Conservation (phyloP, 1,140 invertebrate genomes). For the Papilio dardanus region DNA sequence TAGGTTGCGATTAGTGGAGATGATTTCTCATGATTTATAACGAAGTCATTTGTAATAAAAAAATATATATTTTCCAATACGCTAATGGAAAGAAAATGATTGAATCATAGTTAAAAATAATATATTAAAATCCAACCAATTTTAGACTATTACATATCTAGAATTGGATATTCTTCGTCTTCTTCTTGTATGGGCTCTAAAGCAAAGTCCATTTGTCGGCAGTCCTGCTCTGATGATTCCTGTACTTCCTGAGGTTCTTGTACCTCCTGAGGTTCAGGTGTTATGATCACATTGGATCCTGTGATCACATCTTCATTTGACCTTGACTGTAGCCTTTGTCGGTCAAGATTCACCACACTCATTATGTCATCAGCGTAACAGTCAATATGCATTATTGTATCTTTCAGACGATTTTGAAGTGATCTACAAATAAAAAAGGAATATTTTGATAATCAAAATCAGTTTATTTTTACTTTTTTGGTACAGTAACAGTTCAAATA, state of each 20-base stretch:
- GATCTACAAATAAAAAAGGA: constrained; percentile 45
- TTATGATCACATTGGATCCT: constrained; percentile 3
- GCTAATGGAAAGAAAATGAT: not conserved
- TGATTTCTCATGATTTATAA: too few relatives aligned
- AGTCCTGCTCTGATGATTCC: not conserved
- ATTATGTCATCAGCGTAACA: constrained; percentile 56
- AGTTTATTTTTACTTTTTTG: too few relatives aligned
- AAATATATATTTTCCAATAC: not conserved
- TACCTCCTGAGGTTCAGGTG: not conserved
- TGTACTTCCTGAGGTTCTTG: not conserved
- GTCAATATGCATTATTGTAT: constrained; percentile 55
- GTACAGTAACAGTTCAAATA: not conserved
- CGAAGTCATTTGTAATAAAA: not conserved
- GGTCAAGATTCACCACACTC: constrained; percentile 57
- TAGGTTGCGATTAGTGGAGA: too few relatives aligned
- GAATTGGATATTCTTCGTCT: constrained; percentile 65
- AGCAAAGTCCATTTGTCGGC: constrained; percentile 29
- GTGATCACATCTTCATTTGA: constrained; percentile 42
- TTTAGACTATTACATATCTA: constrained; percentile 43
- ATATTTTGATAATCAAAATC: not conserved
- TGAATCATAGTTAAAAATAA: not conserved
- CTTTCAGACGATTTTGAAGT: constrained; percentile 52
- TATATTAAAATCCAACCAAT: not conserved
- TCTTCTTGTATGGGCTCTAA: constrained; percentile 62
- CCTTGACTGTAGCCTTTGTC: constrained; percentile 51